Evolutionary conservation across 2,113 vertebrate genomes (phyloP).

Genomic region (Nematolebias whitei): DNA sequence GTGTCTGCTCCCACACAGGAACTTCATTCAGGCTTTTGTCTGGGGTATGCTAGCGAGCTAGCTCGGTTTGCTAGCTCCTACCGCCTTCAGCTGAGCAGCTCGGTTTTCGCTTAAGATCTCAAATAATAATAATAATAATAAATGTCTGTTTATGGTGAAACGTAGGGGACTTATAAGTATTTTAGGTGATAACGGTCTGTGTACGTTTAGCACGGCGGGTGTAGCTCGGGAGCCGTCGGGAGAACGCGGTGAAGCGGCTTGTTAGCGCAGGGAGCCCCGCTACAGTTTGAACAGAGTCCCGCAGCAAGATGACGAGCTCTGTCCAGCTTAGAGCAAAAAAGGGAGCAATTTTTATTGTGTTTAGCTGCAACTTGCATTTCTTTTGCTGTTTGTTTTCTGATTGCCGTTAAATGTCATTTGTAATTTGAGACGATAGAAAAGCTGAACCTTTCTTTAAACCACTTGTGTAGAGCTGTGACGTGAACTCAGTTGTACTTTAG

Average conservation of each 20-base stretch:
- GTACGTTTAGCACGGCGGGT: background rate
- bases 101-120: too few relatives aligned
- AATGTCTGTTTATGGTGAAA: conserved; percentile 5
- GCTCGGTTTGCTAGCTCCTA: conserved; percentile 57
- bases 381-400: background rate
- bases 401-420: too few relatives aligned
- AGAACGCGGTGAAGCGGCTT: conserved; percentile 37
- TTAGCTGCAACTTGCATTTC: background rate
- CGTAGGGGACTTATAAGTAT: background rate
- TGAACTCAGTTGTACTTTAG: background rate
- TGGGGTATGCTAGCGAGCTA: conserved; percentile 73
- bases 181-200: background rate
- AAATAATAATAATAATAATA: background rate
- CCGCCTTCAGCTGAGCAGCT: conserved; percentile 17
- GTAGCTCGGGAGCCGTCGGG: conserved; percentile 11
- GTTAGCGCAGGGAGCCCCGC: conserved; percentile 51
- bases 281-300: conserved; percentile 55
- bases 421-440: background rate
- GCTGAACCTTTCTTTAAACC: background rate
- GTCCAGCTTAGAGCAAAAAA: background rate
- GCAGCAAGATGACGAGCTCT: conserved; percentile 41
- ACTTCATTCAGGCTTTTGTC: conserved; percentile 87
- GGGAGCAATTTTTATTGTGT: background rate
- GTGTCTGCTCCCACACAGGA: conserved; percentile 70
- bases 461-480: too few relatives aligned